Percentiles rank a stretch among this genome's conserved stretches.
Evolutionary conservation across 2,888 invertebrate species (phyloP).

Genomic region (Agelastica alni): DNA sequence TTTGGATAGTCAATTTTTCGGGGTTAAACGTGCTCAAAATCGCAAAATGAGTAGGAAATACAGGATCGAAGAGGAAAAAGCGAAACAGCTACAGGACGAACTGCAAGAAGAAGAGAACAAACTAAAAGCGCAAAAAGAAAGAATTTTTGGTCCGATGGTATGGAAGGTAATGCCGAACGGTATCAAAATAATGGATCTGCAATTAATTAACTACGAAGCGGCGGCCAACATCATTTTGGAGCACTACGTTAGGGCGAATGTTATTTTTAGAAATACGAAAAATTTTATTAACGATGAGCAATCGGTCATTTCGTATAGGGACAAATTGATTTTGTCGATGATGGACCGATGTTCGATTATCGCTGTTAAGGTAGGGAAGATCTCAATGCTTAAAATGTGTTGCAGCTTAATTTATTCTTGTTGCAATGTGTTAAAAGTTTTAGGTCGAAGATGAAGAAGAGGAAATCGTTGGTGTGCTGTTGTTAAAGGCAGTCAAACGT

Average conservation of each 20-base stretch:
- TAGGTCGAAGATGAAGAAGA: slow-evolving; percentile 40
- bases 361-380: slow-evolving; percentile 26
- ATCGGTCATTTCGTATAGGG: slow-evolving; percentile 46
- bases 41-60: slow-evolving; percentile 48
- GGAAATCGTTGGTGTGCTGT: slow-evolving; percentile 45
- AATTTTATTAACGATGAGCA: slow-evolving; percentile 45
- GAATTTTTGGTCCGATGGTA: slow-evolving; percentile 47
- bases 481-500: slow-evolving; percentile 47
- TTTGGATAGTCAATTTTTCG: too few species aligned
- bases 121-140: slow-evolving; percentile 40
- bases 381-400: not conserved
- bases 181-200: slow-evolving; percentile 50
- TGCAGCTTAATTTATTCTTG: not conserved
- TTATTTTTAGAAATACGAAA: slow-evolving; percentile 47
- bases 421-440: not conserved
- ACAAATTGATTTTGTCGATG: slow-evolving; percentile 43
- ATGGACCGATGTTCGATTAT: slow-evolving; percentile 50
- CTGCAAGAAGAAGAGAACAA: slow-evolving; percentile 49
- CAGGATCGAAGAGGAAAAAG: slow-evolving; percentile 47
- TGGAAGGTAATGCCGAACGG: slow-evolving; percentile 48
- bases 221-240: slow-evolving; percentile 46
- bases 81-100: slow-evolving; percentile 45
- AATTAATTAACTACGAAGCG: slow-evolving; percentile 43
- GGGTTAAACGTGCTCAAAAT: too few species aligned
- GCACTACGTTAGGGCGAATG: slow-evolving; percentile 45